A percentile compares a stretch with the other conserved stretches of the same genome.
Conservation (phyloP, 1,140 invertebrate genomes). For the Nomia melanderi region DNA sequence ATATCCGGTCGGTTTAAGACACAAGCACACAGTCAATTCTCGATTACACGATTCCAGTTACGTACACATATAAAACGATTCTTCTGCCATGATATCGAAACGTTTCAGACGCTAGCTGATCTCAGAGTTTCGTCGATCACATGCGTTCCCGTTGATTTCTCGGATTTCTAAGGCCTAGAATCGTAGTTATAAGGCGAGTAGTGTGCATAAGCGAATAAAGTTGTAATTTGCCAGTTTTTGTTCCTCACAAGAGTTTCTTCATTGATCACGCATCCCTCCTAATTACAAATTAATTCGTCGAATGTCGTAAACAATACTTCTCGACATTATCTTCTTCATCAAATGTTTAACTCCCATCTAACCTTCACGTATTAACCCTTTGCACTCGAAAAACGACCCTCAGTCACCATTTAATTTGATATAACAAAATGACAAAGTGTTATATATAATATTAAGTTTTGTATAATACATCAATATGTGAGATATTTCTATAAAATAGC, state of each 20-base stretch:
- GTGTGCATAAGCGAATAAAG: conserved; percentile 51
- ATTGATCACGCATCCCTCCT: neutral
- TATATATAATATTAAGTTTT: too few species aligned
- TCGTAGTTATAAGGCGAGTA: conserved; percentile 44
- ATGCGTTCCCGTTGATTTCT: conserved; percentile 29
- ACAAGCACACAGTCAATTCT: conserved; percentile 22
- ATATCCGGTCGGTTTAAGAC: neutral
- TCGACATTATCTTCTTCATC: too few species aligned
- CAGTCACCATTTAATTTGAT: too few species aligned
- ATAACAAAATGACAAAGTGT: too few species aligned
- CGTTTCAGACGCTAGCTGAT: conserved; percentile 18
- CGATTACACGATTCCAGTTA: conserved; percentile 6
- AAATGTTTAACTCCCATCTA: too few species aligned
- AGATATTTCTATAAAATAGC: too few species aligned
- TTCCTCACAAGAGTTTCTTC: conserved; percentile 35
- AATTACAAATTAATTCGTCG: neutral
- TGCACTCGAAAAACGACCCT: too few species aligned
- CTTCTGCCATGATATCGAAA: conserved; percentile 15
- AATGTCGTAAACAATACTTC: too few species aligned
- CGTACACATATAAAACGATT: conserved; percentile 13
- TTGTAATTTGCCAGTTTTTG: conserved; percentile 51
- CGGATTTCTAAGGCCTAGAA: conserved; percentile 45
- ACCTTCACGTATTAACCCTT: too few species aligned
- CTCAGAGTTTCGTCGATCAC: conserved; percentile 18
- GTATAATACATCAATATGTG: too few species aligned